Evolutionary conservation across 2,113 vertebrate genomes (phyloP).

Genomic region (Mustelus asterias): DNA sequence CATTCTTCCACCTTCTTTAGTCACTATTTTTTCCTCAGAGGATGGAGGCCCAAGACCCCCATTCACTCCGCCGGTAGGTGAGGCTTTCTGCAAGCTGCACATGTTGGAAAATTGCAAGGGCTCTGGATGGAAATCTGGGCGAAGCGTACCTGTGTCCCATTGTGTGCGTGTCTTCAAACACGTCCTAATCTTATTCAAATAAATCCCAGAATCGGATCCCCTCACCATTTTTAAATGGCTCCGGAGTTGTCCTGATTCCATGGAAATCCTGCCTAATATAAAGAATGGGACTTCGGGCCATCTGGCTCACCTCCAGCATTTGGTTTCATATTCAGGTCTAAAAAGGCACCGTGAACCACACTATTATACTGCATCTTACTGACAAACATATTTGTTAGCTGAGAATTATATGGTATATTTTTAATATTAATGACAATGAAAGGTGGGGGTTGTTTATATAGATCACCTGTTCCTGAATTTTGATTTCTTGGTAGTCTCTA

Average conservation of each 20-base stretch:
- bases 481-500: constrained; percentile 93
- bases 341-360: background rate
- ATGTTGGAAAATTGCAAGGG: background rate
- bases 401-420: background rate
- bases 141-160: background rate
- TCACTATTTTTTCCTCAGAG: background rate
- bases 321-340: background rate
- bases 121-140: background rate
- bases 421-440: background rate
- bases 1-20: background rate
- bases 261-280: background rate
- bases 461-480: constrained; percentile 90
- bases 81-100: background rate
- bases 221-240: background rate
- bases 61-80: background rate
- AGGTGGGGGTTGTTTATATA: background rate
- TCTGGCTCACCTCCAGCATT: background rate
- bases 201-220: background rate
- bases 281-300: background rate
- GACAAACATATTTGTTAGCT: background rate
- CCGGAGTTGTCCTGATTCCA: background rate
- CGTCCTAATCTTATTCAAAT: background rate
- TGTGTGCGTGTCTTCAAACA: background rate
- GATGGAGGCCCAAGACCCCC: background rate
- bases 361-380: background rate